Percentiles rank a stretch among this genome's conserved stretches.
phyloP scores from a whole-genome alignment of 1,140 invertebrate genomes.

The Scaptomyza graminum region DNA sequence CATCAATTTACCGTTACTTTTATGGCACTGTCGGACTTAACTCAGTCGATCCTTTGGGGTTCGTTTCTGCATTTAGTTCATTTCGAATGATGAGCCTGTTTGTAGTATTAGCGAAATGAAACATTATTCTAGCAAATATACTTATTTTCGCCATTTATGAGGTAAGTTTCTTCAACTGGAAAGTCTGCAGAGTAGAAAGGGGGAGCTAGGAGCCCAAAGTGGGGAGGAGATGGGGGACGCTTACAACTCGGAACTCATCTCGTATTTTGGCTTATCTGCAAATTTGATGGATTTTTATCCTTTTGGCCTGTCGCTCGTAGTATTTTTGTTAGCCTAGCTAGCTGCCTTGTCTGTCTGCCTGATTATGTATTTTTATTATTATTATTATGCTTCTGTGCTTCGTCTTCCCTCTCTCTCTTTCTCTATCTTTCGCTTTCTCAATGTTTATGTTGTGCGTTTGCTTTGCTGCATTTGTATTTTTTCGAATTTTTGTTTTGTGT shows the following conservation, averaged over 20 bases:
- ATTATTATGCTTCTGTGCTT: conserved; percentile 29
- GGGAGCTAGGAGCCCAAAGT: neutral
- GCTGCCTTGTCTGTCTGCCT: conserved; percentile 6
- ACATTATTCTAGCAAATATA: conserved; percentile 54
- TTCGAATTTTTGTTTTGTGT: conserved; percentile 66
- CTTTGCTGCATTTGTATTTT: conserved; percentile 48
- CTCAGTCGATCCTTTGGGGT: conserved; percentile 4
- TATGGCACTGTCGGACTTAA: conserved; percentile 7
- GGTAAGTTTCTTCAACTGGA: conserved; percentile 34
- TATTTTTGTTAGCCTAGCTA: conserved; percentile 3
- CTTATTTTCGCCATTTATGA: conserved; percentile 68
- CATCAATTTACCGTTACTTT: conserved; percentile 27
- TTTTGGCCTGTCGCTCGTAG: conserved; percentile 52
- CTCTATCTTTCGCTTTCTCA: conserved; percentile 13
- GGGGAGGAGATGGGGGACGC: neutral
- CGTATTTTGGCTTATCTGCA: conserved; percentile 74
- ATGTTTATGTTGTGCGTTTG: conserved; percentile 29
- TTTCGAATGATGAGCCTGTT: conserved; percentile 74
- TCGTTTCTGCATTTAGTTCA: conserved; percentile 62
- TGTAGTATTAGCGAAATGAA: conserved; percentile 78
- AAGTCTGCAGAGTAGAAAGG: neutral
- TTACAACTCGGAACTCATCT: conserved; percentile 34
- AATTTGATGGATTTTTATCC: conserved; percentile 82
- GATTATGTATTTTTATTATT: conserved; percentile 50
- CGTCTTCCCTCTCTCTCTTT: neutral